Evolutionary conservation across 2,797 vertebrate genomes (phyloP).

Genomic region (Pseudomugil gertrudae): DNA sequence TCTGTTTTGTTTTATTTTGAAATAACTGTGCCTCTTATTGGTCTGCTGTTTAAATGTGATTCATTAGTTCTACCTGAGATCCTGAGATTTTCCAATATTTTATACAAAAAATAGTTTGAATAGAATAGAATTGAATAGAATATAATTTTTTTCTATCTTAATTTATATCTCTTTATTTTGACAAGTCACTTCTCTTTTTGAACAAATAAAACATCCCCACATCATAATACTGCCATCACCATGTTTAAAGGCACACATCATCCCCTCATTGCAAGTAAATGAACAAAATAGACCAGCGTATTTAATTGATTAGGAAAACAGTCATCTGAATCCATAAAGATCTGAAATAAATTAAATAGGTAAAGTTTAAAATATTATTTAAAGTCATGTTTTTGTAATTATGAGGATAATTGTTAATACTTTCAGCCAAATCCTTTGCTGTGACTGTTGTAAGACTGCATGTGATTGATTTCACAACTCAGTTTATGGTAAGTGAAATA

Average conservation of each 20-base stretch:
- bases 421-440: background rate
- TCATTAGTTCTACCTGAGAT: background rate
- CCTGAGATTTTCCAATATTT: background rate
- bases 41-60: background rate
- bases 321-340: background rate
- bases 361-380: background rate
- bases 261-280: background rate
- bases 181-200: background rate
- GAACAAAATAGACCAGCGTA: background rate
- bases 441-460: no score
- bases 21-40: background rate
- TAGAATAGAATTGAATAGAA: no score
- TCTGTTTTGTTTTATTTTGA: background rate
- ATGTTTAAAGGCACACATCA: background rate
- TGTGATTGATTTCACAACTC: constrained; percentile 37
- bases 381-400: background rate
- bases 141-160: background rate
- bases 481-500: constrained; percentile 27
- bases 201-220: background rate
- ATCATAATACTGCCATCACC: background rate
- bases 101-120: no score
- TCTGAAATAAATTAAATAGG: background rate
- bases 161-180: background rate
- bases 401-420: background rate
- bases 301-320: background rate